Base-by-base conservation (phyloP, 2,113 vertebrate genomes). In the Nothocercus nigrocapillus region DNA sequence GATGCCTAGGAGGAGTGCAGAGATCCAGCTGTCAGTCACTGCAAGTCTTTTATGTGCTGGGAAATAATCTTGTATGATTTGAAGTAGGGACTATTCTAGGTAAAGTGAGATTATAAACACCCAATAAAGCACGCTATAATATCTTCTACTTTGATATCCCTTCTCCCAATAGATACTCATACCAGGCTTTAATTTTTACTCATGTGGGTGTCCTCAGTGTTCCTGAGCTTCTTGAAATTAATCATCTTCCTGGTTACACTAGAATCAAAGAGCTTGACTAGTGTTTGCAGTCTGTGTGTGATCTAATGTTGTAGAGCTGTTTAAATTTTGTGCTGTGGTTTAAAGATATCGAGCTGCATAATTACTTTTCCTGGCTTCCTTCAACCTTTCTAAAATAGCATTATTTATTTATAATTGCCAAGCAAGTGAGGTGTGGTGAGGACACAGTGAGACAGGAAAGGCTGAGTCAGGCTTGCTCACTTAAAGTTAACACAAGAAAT, bases 351-450 rank as follows among this genome's bases (percentile, higher is more conserved):
- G 72, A 49, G n/a, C 19, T 9, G 1, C 45, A 80, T 13, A 80
- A 74, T 87, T 84, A 5, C 27, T 93, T 76, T 79, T 21, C 68
- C 40, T 85, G 13, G 7, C 24, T 93, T 81, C 28, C 51, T 85
- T 62, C 67, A 73, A 22, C 25, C 49, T 82, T 91, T 84, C 7
- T 87, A 64, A 90, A 91, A 62, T 21, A 62, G 45, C 2, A 7
- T 59, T 67, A 78, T 72, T 81, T 70, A 78, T 77, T 93, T 80
- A 13, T 76, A 58, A 88, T 93, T 93, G 51, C 51, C 28, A 79
- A 82, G 19, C 7, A 84, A 89, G 62, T 36, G 47, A 91, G 44
- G 36, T 82, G 63, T 76, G 54, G 40, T 34, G 18, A 70, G 27
- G 77, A 20, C 45, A 83, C 47, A 4, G 12, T 58, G 44, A 91